These are phyloP conservation scores for Neoaliturus tenellus DNA, from an alignment of 2,888 invertebrate genomes.

Conservation along the genomic window DNA sequence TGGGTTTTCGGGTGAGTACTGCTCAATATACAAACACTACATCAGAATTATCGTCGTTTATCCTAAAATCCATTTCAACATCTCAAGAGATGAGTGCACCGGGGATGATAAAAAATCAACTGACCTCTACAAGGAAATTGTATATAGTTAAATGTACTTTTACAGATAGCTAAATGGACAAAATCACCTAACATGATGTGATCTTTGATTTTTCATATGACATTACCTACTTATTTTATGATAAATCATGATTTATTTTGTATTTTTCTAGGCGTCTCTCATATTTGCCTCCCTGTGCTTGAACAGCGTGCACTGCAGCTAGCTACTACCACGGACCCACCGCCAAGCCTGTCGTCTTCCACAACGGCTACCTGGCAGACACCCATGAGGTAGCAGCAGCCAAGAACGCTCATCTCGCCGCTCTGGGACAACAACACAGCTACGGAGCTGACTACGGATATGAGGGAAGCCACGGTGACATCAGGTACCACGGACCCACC, in stretches of 20 bases:
- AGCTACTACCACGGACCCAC: constrained; percentile 5
- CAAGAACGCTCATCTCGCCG: constrained; percentile 18
- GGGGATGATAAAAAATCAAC: no score
- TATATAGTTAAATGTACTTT: no score
- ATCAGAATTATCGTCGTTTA: no score
- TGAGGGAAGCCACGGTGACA: neutral
- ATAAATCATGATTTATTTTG: neutral
- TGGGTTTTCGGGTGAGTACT: no score
- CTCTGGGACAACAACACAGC: neutral
- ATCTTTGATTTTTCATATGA: no score
- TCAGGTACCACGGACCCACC: constrained; percentile 17
- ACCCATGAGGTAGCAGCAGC: constrained; percentile 18
- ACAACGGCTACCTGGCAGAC: constrained; percentile 22
- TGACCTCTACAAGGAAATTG: no score
- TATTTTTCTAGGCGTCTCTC: neutral
- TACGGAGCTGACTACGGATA: neutral
- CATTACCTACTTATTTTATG: no score
- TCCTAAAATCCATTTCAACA: no score
- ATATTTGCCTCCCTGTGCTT: neutral
- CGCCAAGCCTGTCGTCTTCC: constrained; percentile 4
- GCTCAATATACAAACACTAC: no score
- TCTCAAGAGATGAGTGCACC: no score
- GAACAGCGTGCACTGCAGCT: neutral
- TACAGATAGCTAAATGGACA: no score
- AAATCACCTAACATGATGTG: no score